Evolutionary conservation across 1,140 invertebrate species (phyloP).

Genomic region (Zaprionus camerounensis): DNA sequence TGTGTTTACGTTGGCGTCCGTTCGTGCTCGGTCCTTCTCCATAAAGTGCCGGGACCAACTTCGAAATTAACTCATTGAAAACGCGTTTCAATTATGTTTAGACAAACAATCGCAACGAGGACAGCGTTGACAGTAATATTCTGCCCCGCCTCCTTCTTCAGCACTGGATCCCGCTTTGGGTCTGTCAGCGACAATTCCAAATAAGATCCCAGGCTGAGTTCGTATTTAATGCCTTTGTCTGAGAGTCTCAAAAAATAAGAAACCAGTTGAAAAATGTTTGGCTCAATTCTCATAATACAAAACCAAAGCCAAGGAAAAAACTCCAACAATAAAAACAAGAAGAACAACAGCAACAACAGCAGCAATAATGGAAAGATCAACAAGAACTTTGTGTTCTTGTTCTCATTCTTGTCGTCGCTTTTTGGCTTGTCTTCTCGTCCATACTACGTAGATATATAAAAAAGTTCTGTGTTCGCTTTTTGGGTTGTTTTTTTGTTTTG

Average conservation of each 20-base stretch:
- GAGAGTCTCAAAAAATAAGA: conserved; percentile 21
- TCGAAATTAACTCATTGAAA: conserved; percentile 79
- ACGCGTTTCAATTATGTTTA: conserved; percentile 81
- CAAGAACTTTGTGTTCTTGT: conserved; percentile 72
- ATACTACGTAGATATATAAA: conserved; percentile 22
- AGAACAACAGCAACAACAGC: conserved; percentile 45
- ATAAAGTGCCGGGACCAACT: conserved; percentile 38
- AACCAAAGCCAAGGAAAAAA: conserved; percentile 27
- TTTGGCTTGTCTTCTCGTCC: conserved; percentile 56
- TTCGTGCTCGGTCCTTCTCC: conserved; percentile 24
- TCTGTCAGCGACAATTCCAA: conserved; percentile 24
- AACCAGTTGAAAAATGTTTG: conserved; percentile 72
- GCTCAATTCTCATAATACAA: conserved; percentile 74
- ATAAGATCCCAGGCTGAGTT: conserved; percentile 57
- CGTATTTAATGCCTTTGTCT: conserved; percentile 69
- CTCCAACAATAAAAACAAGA: conserved; percentile 17
- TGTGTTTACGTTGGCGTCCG: conserved; percentile 77
- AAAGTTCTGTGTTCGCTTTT: conserved; percentile 51
- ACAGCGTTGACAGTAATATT: conserved; percentile 71
- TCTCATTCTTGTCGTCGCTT: conserved; percentile 71
- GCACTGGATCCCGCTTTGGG: conserved; percentile 24
- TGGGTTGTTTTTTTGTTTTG: conserved; percentile 49
- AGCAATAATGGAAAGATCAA: conserved; percentile 44
- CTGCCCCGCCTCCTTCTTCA: not conserved
- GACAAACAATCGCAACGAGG: conserved; percentile 58